Evolutionary conservation across 2,797 vertebrate species (phyloP).

Genomic region (Petrocephalus schoutedeni): DNA sequence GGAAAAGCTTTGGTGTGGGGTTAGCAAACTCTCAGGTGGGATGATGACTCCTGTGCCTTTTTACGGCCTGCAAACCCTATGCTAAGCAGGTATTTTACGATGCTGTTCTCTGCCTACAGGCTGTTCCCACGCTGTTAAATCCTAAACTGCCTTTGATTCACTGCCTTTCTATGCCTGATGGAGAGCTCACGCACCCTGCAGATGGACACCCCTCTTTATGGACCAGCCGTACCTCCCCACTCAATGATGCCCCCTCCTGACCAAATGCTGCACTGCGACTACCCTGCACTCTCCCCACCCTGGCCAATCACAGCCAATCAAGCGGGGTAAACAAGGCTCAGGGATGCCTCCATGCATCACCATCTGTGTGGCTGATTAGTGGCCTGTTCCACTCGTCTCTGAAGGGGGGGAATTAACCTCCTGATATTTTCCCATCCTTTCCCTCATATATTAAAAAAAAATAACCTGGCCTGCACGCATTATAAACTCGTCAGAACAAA

Average conservation of each 20-base stretch:
- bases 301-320: background rate
- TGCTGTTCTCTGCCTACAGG: background rate
- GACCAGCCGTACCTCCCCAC: background rate
- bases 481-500: background rate
- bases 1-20: background rate
- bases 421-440: background rate
- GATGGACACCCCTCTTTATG: background rate
- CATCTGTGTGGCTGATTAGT: background rate
- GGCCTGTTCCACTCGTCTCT: background rate
- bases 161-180: background rate
- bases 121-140: background rate
- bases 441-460: background rate
- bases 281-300: background rate
- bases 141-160: background rate
- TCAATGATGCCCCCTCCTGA: background rate
- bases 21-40: background rate
- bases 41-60: background rate
- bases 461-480: background rate
- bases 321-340: background rate
- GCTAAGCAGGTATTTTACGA: background rate
- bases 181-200: background rate
- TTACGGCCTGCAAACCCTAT: background rate
- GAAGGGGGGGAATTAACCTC: background rate
- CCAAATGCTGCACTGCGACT: background rate
- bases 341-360: background rate